Percentiles rank a stretch among this genome's conserved stretches.
Evolutionary conservation across 2,888 invertebrate species (phyloP).

Genomic region (Acutogordius australiensis): DNA sequence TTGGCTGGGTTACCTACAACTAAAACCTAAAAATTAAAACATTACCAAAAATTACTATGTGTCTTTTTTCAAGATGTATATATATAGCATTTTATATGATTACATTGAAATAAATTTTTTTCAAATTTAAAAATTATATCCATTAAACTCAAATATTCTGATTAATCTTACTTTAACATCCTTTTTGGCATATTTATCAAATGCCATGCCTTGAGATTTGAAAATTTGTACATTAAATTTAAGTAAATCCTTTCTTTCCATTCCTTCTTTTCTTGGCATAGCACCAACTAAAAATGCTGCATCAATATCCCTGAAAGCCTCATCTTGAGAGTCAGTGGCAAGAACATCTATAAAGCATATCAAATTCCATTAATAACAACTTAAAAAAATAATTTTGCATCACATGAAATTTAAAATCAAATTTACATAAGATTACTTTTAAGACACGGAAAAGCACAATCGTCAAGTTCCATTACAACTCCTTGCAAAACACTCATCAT

Average conservation of each 20-base stretch:
- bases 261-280: slow-evolving; percentile 84
- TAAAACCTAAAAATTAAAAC: slow-evolving; percentile 28
- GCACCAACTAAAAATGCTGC: slow-evolving; percentile 86
- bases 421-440: slow-evolving; percentile 32
- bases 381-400: neutral
- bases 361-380: neutral
- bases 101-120: neutral
- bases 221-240: slow-evolving; percentile 93
- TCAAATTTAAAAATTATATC: neutral
- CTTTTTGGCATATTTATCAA: slow-evolving; percentile 62
- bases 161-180: slow-evolving; percentile 42
- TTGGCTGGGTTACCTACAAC: slow-evolving; percentile 99
- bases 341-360: slow-evolving; percentile 4
- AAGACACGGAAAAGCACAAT: slow-evolving; percentile 68
- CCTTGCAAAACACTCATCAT: slow-evolving; percentile 91
- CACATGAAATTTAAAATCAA: neutral
- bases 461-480: slow-evolving; percentile 81
- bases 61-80: too few species aligned
- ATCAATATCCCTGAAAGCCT: slow-evolving; percentile 76
- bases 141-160: neutral
- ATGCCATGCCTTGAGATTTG: slow-evolving; percentile 70
- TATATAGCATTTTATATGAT: too few species aligned
- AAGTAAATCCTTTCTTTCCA: slow-evolving; percentile 89
- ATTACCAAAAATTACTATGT: slow-evolving; percentile 1
- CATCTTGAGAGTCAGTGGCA: slow-evolving; percentile 54